phyloP scores from a whole-genome alignment of 2,797 vertebrate species.

The Pogoniulus pusillus region DNA sequence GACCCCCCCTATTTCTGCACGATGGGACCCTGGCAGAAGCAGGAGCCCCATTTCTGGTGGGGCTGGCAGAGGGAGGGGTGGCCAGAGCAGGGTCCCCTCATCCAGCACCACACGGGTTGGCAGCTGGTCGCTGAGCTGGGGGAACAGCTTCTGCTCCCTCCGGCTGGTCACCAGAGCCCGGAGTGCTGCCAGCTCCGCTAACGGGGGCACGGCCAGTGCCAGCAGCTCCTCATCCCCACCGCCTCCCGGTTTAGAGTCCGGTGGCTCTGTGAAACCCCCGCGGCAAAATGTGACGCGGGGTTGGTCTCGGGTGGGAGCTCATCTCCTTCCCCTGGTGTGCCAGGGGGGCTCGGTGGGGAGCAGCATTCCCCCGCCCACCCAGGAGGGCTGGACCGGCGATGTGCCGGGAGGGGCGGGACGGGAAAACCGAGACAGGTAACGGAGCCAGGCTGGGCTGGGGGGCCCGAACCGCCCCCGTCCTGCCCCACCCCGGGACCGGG shows the following conservation, averaged over 20 bases:
- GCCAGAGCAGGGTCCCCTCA: neutral
- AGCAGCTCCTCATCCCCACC: neutral
- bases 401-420: neutral
- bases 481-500: constrained; percentile 9
- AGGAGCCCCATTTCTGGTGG: fast-evolving
- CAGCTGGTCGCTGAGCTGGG: neutral
- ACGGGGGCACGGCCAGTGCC: neutral
- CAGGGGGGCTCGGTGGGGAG: neutral
- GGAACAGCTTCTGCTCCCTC: neutral
- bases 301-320: neutral
- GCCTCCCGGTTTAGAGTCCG: neutral
- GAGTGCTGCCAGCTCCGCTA: neutral
- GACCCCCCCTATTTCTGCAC: too few species aligned
- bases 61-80: neutral
- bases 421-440: constrained; percentile 15
- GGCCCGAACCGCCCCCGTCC: neutral
- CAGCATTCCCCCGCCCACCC: neutral
- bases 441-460: neutral
- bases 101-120: neutral
- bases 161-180: neutral
- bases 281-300: neutral
- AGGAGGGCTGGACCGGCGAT: neutral
- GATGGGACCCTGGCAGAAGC: neutral
- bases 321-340: neutral
- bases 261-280: neutral